These are phyloP conservation scores for Coptotermes formosanus DNA, from an alignment of 1,140 invertebrate genomes.

Conservation along the genomic window DNA sequence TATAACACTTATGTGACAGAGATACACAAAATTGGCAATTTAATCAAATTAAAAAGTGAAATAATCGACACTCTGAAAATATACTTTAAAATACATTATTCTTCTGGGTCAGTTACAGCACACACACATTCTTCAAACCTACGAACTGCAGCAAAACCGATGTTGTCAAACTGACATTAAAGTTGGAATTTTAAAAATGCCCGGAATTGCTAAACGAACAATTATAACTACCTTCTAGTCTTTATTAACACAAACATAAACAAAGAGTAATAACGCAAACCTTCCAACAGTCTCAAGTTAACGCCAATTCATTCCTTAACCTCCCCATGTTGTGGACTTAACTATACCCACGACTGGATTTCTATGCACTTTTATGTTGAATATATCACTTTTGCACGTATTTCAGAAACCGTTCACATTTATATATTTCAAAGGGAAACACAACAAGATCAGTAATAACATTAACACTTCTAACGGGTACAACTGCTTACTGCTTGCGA, in stretches of 20 bases:
- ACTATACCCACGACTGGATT: not conserved
- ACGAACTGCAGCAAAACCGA: not conserved
- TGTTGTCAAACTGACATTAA: not conserved
- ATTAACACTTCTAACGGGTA: not conserved
- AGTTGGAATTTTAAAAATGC: not conserved
- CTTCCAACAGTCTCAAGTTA: not conserved
- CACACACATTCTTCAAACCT: too few relatives aligned
- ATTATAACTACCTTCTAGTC: not conserved
- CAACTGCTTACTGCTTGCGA: not conserved
- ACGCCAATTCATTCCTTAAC: not conserved
- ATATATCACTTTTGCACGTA: slow-evolving; percentile 16
- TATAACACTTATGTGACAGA: too few relatives aligned
- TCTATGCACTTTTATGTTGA: not conserved
- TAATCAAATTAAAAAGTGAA: too few relatives aligned
- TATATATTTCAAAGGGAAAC: not conserved
- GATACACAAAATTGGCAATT: too few relatives aligned
- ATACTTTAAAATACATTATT: too few relatives aligned
- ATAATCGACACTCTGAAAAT: too few relatives aligned
- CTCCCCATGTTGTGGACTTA: not conserved
- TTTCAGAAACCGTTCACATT: not conserved
- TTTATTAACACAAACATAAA: not conserved
- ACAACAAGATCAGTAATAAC: not conserved
- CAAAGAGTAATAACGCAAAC: not conserved
- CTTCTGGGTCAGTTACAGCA: too few relatives aligned
- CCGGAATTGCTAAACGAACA: not conserved